Base-by-base conservation (phyloP, 1,140 invertebrate genomes). In the Drosophila subobscura region DNA sequence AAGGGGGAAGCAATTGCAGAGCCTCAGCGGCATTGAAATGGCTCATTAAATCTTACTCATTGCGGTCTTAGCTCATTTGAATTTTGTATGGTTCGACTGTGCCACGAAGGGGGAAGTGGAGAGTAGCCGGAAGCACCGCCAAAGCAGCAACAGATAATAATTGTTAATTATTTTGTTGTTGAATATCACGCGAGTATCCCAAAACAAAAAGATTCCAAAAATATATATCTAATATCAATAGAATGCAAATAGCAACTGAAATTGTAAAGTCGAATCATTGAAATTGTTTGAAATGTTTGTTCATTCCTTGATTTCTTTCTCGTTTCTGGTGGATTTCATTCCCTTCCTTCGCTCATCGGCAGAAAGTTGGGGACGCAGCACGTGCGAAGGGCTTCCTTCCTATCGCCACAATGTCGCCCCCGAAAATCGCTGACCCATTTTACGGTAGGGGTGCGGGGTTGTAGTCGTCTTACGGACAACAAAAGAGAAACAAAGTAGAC, bases 401-500 rank as follows among this genome's bases (percentile, higher is more conserved):
- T 47, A 65, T 66, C 60, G 56, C 55, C 59, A 63, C 59, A 83
- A 77, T 81, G 77, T 72, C 72, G 78, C 59, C 78, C 77, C 72
- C 79, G 58, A 83, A 83, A 83, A 83, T 78, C 70, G 79, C 79
- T 81, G 79, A 81, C 79, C 79, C 79, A 81, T 77, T 77, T 80
- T 42, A 45, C 42, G 33, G 3, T 29, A 29, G 0, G 33, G 10
- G 10, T 12, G 10, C 7, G 33, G 3, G 3, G 12, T 20, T 44
- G 8, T 42, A 37, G 33, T 41, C 60, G 67, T 53, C 12, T 58
- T 57, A 50, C 46, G 27, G 29, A 37, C 23, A 16, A 6, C n/a
- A 47, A 47, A 47, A 47, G 8, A 14, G 23, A 3, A 45, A 45
- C 47, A 47, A 56, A 56, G 64, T 53, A 49, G 40, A 25, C 14